phyloP scores from a whole-genome alignment of 2,888 invertebrate genomes.

The Mesodorylaimus sp. region DNA sequence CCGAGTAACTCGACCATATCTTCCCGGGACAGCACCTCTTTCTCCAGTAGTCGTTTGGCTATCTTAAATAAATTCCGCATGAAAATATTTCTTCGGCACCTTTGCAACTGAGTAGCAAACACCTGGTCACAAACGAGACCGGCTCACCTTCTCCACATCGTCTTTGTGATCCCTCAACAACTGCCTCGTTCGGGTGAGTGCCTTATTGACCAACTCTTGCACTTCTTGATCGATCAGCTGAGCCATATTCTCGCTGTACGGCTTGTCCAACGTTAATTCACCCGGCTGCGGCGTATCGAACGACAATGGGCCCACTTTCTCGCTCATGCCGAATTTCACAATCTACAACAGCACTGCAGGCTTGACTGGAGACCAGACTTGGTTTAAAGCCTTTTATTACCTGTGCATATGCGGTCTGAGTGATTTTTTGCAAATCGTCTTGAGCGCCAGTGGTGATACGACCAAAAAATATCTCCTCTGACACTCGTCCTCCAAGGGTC shows the following conservation, averaged over 20 bases:
- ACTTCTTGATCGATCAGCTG: slow-evolving; percentile 88
- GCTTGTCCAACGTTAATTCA: slow-evolving; percentile 78
- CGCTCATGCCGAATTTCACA: slow-evolving; percentile 92
- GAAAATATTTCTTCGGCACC: slow-evolving; percentile 1
- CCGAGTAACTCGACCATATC: slow-evolving; percentile 95
- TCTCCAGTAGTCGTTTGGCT: slow-evolving; percentile 68
- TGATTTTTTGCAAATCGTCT: slow-evolving; percentile 92
- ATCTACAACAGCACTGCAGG: slow-evolving; percentile 39
- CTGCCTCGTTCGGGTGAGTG: slow-evolving; percentile 58
- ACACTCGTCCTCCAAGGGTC: slow-evolving; percentile 90
- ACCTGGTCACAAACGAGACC: too few species aligned
- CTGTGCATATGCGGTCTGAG: slow-evolving; percentile 92
- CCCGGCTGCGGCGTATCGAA: slow-evolving; percentile 64
- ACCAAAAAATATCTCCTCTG: slow-evolving; percentile 88
- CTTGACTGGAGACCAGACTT: not conserved
- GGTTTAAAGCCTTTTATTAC: slow-evolving; percentile 30
- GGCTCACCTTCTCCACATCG: slow-evolving; percentile 59
- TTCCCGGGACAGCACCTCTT: slow-evolving; percentile 80
- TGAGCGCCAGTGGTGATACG: slow-evolving; percentile 95
- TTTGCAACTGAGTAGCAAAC: not conserved
- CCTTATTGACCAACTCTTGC: slow-evolving; percentile 50
- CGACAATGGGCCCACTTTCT: slow-evolving; percentile 85
- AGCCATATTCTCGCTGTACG: slow-evolving; percentile 91
- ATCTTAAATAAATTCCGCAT: slow-evolving; percentile 42
- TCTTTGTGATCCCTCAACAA: slow-evolving; percentile 60